phyloP scores from a whole-genome alignment of 2,888 invertebrate genomes.

The Meloe dianella region DNA sequence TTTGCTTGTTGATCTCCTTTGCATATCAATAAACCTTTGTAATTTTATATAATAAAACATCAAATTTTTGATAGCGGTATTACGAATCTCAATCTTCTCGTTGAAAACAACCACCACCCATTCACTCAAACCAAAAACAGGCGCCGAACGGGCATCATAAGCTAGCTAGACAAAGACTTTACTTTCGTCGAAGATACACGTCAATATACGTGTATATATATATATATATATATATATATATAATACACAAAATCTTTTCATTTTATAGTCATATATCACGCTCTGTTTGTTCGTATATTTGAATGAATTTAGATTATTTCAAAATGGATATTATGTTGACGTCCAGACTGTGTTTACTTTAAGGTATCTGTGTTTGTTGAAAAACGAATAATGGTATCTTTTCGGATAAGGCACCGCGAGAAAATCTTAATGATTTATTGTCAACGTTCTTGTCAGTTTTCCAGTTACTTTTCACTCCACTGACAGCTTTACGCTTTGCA shows the following conservation, averaged over 20 bases:
- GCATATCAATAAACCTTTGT: slow-evolving; percentile 30
- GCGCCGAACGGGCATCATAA: slow-evolving; percentile 44
- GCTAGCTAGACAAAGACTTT: slow-evolving; percentile 41
- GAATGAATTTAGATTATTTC: slow-evolving; percentile 53
- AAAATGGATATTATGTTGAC: slow-evolving; percentile 43
- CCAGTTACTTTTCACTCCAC: background rate
- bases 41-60: slow-evolving; percentile 40
- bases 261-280: slow-evolving; percentile 46
- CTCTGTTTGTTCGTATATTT: slow-evolving; percentile 46
- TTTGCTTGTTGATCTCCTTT: slow-evolving; percentile 38
- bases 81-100: slow-evolving; percentile 41
- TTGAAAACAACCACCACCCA: slow-evolving; percentile 29
- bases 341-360: background rate
- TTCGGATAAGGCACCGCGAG: background rate
- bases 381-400: background rate
- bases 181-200: background rate
- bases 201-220: background rate
- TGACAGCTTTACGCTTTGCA: background rate
- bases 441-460: background rate
- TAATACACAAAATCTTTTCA: slow-evolving; percentile 37
- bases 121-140: slow-evolving; percentile 35
- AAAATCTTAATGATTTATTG: slow-evolving; percentile 7
- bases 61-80: slow-evolving; percentile 47
- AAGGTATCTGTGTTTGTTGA: background rate
- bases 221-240: background rate